Conservation (phyloP, 1,140 invertebrate genomes). For the Ctenoplectra terminalis region DNA sequence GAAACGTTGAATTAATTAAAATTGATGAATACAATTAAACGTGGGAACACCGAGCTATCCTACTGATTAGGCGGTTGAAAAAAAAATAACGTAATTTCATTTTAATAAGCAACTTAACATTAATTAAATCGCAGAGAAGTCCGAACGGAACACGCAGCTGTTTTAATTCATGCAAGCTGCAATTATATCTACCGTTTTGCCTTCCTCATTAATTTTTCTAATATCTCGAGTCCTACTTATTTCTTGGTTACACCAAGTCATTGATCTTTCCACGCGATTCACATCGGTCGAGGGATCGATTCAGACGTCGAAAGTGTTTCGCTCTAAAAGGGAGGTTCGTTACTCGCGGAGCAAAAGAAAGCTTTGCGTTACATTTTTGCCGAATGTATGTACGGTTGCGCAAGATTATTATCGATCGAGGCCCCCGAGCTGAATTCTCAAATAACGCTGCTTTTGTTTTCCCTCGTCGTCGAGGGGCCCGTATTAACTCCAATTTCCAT, state of each 20-base stretch:
- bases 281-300: no score
- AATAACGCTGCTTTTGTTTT: slow-evolving; percentile 59
- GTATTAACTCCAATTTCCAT: slow-evolving; percentile 26
- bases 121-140: slow-evolving; percentile 11
- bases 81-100: slow-evolving; percentile 16
- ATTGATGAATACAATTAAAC: neutral
- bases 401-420: slow-evolving; percentile 65
- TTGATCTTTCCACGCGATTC: no score
- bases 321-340: no score
- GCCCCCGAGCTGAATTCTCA: slow-evolving; percentile 48
- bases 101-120: slow-evolving; percentile 3
- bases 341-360: slow-evolving; percentile 21
- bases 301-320: slow-evolving; percentile 14
- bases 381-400: slow-evolving; percentile 13
- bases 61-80: no score
- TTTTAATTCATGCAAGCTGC: neutral
- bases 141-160: neutral
- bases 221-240: neutral
- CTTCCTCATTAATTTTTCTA: neutral
- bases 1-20: slow-evolving; percentile 30
- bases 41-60: neutral
- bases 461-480: neutral
- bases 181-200: no score
- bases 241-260: neutral
- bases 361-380: slow-evolving; percentile 34